Base-by-base conservation (phyloP, 1,140 invertebrate genomes). In the Drosophila pruinosa region DNA sequence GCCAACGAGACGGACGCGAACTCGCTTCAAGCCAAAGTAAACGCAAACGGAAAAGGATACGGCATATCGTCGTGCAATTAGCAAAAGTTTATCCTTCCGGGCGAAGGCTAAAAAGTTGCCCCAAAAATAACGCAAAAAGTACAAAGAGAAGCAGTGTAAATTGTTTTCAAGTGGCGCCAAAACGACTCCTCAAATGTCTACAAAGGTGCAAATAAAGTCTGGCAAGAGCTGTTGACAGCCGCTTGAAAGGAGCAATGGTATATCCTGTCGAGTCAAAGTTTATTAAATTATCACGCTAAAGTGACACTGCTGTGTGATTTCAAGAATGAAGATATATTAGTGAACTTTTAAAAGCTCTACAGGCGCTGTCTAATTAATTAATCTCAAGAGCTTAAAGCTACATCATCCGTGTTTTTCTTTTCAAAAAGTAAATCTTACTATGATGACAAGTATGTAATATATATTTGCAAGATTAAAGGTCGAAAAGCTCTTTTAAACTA, bases 121-220 rank as follows among this genome's bases (percentile, higher is more conserved):
- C 12, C 38, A 6, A 39, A 48, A 48, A 24, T 10, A 3, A 4
- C n/a, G n/a, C n/a, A 28, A 48, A 31, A 31, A 17, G 6, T 39
- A 39, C 15, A 26, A 41, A 69, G n/a, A n/a, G n/a, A n/a, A n/a
- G n/a, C n/a, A 75, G 57, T 75, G 79, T 48, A 83, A 83, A 78
- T 83, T 85, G 70, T 81, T 63, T 80, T 80, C 36, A 19, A 39
- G 39, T 26, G 71, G 15, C 12, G 53, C 10, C n/a, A 39, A 14
- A 39, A 12, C 6, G 57, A 22, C 22, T 22, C n/a, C n/a, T 19
- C 17, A 41, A 24, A 17, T 45, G n/a, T 2, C 19, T 24, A 6
- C 17, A 34, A 41, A 59, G 71, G 45, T 70, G 79, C 57, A 82
- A 83, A 82, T 82, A 75, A 75, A 68, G 41, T 72, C 14, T 31